Percentiles rank a stretch among this genome's conserved stretches.
These are phyloP conservation scores for Pseudopodoces humilis DNA, from an alignment of 2,113 vertebrate genomes.

Conservation along the genomic window DNA sequence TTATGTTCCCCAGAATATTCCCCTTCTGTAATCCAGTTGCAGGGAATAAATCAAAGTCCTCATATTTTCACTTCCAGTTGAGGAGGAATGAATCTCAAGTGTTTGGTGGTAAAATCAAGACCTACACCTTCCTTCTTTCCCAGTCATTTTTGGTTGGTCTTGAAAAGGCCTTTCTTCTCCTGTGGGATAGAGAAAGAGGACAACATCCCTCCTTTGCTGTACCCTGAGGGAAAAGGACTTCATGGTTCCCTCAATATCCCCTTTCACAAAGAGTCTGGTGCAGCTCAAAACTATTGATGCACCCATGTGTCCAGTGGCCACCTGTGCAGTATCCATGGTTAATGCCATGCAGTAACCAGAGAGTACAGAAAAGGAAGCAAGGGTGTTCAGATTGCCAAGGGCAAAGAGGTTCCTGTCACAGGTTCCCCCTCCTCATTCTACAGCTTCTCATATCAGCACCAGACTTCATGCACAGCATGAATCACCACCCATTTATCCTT, in stretches of 20 bases:
- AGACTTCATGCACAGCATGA: accelerated
- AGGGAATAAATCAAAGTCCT: neutral
- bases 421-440: neutral
- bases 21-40: neutral
- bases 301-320: neutral
- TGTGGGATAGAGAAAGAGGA: neutral
- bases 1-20: neutral
- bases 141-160: neutral
- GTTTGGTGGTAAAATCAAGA: neutral
- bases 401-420: neutral
- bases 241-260: neutral
- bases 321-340: neutral
- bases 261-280: neutral
- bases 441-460: neutral
- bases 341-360: neutral
- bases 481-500: neutral
- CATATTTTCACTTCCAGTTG: neutral
- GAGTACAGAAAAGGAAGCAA: neutral
- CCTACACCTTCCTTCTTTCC: neutral
- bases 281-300: neutral
- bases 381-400: neutral
- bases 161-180: neutral
- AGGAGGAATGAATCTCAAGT: neutral
- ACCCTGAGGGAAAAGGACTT: neutral
- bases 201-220: neutral